phyloP scores from a whole-genome alignment of 2,888 invertebrate genomes.

The Elmis aenea region DNA sequence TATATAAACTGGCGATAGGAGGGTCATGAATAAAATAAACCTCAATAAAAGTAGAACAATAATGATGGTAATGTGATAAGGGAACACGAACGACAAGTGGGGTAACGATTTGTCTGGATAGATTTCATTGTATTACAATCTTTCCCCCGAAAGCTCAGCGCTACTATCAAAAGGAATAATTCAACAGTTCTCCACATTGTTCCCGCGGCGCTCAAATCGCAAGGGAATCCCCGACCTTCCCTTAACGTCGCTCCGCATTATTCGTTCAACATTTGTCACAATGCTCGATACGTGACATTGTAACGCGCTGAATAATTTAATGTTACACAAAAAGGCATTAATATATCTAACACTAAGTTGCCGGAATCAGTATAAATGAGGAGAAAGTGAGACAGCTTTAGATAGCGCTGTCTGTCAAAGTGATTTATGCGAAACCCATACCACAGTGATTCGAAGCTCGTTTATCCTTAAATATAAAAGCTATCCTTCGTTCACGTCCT shows the following conservation, averaged over 20 bases:
- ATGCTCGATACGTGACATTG: conserved; percentile 16
- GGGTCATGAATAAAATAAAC: too few species aligned
- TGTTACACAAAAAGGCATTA: conserved; percentile 20
- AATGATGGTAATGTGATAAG: too few species aligned
- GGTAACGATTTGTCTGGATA: conserved; percentile 20
- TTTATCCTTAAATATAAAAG: conserved; percentile 28
- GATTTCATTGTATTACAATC: conserved; percentile 16
- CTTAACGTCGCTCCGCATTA: conserved; percentile 16
- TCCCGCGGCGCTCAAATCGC: conserved; percentile 29
- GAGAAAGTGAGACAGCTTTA: conserved; percentile 37
- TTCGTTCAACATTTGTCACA: conserved; percentile 17
- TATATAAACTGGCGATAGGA: too few species aligned
- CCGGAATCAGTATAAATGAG: conserved; percentile 20
- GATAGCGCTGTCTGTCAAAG: conserved; percentile 44
- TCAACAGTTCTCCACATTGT: conserved; percentile 40
- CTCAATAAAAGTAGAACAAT: too few species aligned
- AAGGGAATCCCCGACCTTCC: conserved; percentile 13
- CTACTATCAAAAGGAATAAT: conserved; percentile 42
- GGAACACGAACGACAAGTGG: too few species aligned
- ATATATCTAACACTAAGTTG: conserved; percentile 19
- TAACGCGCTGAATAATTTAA: conserved; percentile 17
- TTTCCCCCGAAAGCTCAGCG: conserved; percentile 23
- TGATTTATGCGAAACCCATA: conserved; percentile 45
- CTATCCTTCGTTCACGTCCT: conserved; percentile 20
- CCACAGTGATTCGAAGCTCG: conserved; percentile 27